Percentiles rank a stretch among this genome's conserved stretches.
Evolutionary conservation across 2,888 invertebrate species (phyloP).

Genomic region (Melieria picta): DNA sequence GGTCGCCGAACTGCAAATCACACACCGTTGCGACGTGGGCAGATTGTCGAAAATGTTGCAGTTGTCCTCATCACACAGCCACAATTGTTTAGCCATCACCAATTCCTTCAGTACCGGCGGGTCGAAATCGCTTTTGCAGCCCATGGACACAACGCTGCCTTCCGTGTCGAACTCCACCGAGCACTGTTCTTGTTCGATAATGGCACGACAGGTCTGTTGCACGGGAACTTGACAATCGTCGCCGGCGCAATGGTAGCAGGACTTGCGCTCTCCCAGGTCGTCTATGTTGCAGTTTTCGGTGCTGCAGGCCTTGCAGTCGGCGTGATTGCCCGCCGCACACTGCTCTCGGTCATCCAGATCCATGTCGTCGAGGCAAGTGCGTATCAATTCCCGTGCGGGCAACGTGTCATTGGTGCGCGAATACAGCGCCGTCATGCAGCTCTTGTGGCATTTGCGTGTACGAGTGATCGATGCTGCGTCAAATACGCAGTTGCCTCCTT

Average conservation of each 20-base stretch:
- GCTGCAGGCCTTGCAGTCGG: constrained; percentile 50
- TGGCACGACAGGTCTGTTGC: constrained; percentile 49
- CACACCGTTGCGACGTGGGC: constrained; percentile 47
- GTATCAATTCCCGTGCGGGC: constrained; percentile 51
- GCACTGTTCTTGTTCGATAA: constrained; percentile 51
- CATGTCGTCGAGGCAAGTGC: constrained; percentile 59
- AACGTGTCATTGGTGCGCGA: constrained; percentile 48
- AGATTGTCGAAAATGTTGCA: constrained; percentile 52
- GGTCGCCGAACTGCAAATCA: constrained; percentile 53
- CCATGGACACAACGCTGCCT: constrained; percentile 45
- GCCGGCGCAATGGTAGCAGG: constrained; percentile 52
- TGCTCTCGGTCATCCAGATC: constrained; percentile 51
- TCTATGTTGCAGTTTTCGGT: constrained; percentile 49
- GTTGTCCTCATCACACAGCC: constrained; percentile 54
- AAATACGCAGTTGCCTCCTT: constrained; percentile 47
- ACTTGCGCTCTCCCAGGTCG: constrained; percentile 50
- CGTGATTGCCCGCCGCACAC: constrained; percentile 44
- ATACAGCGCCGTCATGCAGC: constrained; percentile 59
- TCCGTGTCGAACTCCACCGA: constrained; percentile 50
- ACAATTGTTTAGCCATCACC: constrained; percentile 48
- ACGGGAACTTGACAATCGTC: constrained; percentile 50
- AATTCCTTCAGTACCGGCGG: constrained; percentile 45
- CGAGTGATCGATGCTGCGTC: constrained; percentile 42
- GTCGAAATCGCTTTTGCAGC: constrained; percentile 57
- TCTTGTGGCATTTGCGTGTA: constrained; percentile 50